These are phyloP conservation scores for Eidolon dupreanum DNA, from an alignment of 2,797 vertebrate genomes.

Conservation along the genomic window DNA sequence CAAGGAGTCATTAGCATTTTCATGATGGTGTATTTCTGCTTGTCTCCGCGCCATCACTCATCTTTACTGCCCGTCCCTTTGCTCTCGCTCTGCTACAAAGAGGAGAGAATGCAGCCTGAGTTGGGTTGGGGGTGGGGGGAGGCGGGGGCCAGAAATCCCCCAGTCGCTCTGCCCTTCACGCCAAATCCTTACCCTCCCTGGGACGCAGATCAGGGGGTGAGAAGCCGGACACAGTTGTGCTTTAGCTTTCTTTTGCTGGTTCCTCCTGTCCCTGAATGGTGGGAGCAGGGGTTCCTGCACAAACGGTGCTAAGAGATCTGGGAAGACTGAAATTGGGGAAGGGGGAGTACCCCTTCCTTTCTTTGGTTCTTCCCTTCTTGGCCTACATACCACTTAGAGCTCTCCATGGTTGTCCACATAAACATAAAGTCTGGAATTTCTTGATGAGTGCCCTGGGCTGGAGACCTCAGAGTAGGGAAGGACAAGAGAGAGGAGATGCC, in stretches of 20 bases:
- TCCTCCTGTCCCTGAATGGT: background rate
- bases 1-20: conserved; percentile 88
- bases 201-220: conserved; percentile 63
- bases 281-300: background rate
- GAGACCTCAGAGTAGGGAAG: background rate
- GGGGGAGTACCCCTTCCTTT: background rate
- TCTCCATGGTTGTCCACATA: background rate
- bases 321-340: background rate
- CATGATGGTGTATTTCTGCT: conserved; percentile 88
- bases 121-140: conserved; percentile 75
- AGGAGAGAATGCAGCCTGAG: conserved; percentile 84
- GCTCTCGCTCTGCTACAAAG: conserved; percentile 86
- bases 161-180: conserved; percentile 82
- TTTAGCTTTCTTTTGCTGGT: background rate
- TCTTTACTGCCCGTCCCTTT: conserved; percentile 87
- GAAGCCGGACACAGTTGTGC: conserved; percentile 17
- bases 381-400: background rate
- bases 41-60: conserved; percentile 86
- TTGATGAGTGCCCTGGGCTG: background rate
- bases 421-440: conserved; percentile 6
- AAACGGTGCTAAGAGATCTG: conserved; percentile 30
- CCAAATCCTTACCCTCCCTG: conserved; percentile 77
- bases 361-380: background rate
- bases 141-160: conserved; percentile 71
- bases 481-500: background rate